Percentiles rank a stretch among this genome's conserved stretches.
Evolutionary conservation across 2,113 vertebrate genomes (phyloP).

Genomic region (Brevimyrus niger): DNA sequence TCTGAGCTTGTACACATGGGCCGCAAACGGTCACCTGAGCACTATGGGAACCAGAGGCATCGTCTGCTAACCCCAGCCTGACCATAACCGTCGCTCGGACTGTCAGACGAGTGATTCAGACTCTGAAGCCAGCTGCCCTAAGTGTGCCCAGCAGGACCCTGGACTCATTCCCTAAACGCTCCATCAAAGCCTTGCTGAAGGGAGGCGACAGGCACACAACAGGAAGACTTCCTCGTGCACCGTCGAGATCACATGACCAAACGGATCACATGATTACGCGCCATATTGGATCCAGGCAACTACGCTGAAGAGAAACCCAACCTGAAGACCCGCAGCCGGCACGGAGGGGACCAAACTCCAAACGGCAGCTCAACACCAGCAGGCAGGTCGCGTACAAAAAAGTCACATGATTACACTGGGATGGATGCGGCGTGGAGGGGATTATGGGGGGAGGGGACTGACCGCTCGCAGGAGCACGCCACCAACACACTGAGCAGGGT

Average conservation of each 20-base stretch:
- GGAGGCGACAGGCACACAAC: background rate
- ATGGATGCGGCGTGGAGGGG: background rate
- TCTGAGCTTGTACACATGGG: background rate
- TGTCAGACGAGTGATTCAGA: background rate
- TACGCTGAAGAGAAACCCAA: background rate
- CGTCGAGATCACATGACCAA: background rate
- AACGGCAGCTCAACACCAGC: background rate
- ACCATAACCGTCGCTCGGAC: background rate
- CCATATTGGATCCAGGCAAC: background rate
- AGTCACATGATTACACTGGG: background rate
- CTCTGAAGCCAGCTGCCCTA: background rate
- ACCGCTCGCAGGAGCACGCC: slow-evolving; percentile 82
- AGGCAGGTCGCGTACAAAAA: background rate
- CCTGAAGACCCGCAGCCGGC: background rate
- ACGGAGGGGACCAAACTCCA: background rate
- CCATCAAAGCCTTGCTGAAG: background rate
- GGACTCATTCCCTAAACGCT: background rate
- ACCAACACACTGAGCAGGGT: slow-evolving; percentile 69
- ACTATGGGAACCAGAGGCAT: background rate
- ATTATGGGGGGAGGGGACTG: slow-evolving; percentile 19
- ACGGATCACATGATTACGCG: background rate
- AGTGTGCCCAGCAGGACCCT: background rate
- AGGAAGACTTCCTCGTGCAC: background rate
- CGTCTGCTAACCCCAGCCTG: background rate
- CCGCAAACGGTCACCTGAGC: background rate